phyloP scores from a whole-genome alignment of 2,113 vertebrate species.

The Chaetodon trifascialis region DNA sequence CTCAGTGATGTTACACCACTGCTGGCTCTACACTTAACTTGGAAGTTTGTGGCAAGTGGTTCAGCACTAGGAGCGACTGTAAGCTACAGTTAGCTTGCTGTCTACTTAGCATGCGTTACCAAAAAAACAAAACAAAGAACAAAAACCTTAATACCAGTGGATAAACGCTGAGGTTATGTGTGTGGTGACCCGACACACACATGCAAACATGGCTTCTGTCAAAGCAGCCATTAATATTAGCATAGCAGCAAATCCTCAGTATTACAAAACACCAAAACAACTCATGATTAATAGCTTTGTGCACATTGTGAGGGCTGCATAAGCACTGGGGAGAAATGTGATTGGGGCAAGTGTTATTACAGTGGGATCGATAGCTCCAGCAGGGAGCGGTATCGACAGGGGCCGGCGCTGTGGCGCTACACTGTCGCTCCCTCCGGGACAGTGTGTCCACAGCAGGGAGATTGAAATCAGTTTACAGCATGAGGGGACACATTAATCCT shows the following conservation, averaged over 20 bases:
- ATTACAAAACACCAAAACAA: conserved; percentile 54
- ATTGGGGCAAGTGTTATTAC: conserved; percentile 52
- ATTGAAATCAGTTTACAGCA: conserved; percentile 73
- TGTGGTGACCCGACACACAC: conserved; percentile 22
- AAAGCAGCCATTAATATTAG: conserved; percentile 41
- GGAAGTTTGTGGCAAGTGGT: background rate
- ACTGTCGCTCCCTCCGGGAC: conserved; percentile 43
- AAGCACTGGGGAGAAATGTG: conserved; percentile 6
- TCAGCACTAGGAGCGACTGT: background rate
- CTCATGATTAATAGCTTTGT: conserved; percentile 26
- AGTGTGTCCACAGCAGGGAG: conserved; percentile 47
- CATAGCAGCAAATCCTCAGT: conserved; percentile 25
- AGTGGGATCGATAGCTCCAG: conserved; percentile 61
- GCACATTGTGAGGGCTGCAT: conserved; percentile 7
- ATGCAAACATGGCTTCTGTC: background rate
- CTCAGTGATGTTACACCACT: background rate
- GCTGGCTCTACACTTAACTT: background rate
- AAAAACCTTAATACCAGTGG: background rate
- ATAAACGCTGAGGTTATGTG: conserved; percentile 2
- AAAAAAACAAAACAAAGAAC: background rate
- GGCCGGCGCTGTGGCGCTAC: conserved; percentile 20
- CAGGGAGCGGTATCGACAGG: conserved; percentile 44
- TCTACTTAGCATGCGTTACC: background rate
- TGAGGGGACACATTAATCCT: conserved; percentile 70
- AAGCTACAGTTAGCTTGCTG: conserved; percentile 1